These are phyloP conservation scores for Dryococelus australis DNA, from an alignment of 2,888 invertebrate genomes.

Conservation along the genomic window DNA sequence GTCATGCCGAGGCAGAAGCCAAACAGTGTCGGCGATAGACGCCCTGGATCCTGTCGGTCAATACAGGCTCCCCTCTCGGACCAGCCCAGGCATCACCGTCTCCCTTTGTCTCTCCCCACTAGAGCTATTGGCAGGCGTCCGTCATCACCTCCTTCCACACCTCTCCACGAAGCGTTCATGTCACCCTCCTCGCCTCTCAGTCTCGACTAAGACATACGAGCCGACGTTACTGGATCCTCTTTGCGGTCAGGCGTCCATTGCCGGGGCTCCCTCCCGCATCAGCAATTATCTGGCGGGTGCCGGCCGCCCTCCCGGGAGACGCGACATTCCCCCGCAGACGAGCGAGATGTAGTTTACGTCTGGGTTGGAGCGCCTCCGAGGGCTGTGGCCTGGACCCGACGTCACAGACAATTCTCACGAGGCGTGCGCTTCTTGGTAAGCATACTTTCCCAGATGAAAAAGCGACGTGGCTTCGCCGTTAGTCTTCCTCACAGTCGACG, in stretches of 20 bases:
- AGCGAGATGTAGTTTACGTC: background rate
- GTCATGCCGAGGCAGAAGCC: background rate
- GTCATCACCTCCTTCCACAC: background rate
- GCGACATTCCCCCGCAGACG: background rate
- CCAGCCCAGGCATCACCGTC: background rate
- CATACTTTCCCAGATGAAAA: no score
- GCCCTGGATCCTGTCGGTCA: background rate
- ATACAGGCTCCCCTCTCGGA: background rate
- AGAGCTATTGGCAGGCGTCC: conserved; percentile 25
- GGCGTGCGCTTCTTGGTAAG: no score
- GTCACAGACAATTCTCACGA: no score
- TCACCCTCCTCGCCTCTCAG: background rate
- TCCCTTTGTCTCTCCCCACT: background rate
- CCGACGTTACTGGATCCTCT: conserved; percentile 34
- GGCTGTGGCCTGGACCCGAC: no score
- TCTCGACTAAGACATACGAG: conserved; percentile 36
- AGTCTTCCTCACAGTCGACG: no score
- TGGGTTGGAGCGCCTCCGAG: background rate
- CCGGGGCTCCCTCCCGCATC: background rate
- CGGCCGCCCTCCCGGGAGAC: background rate
- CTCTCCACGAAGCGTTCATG: background rate
- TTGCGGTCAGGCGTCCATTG: conserved; percentile 24
- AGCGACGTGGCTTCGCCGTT: no score
- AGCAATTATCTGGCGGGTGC: background rate
- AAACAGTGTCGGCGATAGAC: background rate